Evolutionary conservation across 2,113 vertebrate genomes (phyloP).

Genomic region (Nycticorax nycticorax): DNA sequence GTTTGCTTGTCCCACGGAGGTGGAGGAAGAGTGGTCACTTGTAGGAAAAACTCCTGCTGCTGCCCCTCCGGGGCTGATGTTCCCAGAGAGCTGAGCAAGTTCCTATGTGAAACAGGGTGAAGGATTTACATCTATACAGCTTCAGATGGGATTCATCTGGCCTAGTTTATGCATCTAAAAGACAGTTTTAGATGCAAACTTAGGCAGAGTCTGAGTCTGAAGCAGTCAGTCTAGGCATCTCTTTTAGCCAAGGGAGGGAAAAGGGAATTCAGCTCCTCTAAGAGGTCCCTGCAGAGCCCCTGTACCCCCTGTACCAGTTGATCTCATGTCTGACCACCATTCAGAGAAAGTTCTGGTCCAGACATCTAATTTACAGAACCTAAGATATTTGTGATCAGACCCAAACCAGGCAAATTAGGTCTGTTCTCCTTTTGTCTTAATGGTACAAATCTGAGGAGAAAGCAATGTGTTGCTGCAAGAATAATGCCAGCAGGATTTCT

Average conservation of each 20-base stretch:
- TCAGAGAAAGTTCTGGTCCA: neutral
- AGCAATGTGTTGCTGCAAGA: neutral
- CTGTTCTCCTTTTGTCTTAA: neutral
- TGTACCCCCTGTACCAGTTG: neutral
- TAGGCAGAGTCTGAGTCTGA: neutral
- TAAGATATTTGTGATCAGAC: neutral
- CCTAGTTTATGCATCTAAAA: neutral
- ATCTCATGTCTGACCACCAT: neutral
- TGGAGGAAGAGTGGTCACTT: neutral
- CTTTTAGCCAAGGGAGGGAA: neutral
- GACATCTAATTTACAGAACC: neutral
- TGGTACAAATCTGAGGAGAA: neutral
- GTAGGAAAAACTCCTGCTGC: neutral
- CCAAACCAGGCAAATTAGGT: neutral
- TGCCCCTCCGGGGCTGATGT: neutral
- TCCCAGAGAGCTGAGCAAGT: neutral
- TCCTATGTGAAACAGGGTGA: neutral
- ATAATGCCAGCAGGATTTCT: neutral
- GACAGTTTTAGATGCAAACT: neutral
- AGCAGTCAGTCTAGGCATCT: neutral
- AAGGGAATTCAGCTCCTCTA: neutral
- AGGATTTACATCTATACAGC: neutral
- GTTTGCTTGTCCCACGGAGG: neutral
- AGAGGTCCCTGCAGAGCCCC: neutral
- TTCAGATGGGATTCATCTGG: neutral